Conservation (phyloP, 2,797 vertebrate genomes). For the Lycodopsis pacificus region DNA sequence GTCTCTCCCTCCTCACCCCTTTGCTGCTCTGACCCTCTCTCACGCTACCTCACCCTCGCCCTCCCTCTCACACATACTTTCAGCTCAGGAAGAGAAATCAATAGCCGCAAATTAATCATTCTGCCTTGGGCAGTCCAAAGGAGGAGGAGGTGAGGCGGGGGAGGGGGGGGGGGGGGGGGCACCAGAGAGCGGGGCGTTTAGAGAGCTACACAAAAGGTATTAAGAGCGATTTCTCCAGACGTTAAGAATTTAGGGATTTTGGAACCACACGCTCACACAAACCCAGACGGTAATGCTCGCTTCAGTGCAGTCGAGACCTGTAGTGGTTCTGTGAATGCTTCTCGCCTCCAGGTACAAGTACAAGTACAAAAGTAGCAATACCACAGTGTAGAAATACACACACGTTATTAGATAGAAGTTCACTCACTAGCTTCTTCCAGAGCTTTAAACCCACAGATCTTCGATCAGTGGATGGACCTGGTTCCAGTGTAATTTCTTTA, state of each 20-base stretch:
- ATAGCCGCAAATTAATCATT: slow-evolving; percentile 94
- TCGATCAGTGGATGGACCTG: no score
- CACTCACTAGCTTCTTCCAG: no score
- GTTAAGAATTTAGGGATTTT: slow-evolving; percentile 38
- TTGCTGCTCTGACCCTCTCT: slow-evolving; percentile 59
- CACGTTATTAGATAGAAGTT: no score
- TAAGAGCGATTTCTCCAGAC: slow-evolving; percentile 50
- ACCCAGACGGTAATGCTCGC: background rate
- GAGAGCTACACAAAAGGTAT: slow-evolving; percentile 55
- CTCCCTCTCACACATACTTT: slow-evolving; percentile 62
- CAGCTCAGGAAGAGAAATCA: slow-evolving; percentile 87
- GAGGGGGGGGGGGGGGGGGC: slow-evolving; percentile 43
- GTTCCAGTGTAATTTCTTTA: no score
- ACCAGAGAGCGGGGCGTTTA: slow-evolving; percentile 52
- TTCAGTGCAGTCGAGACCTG: no score
- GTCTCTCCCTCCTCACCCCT: slow-evolving; percentile 45
- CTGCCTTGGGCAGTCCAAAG: slow-evolving; percentile 78
- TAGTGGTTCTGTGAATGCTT: no score
- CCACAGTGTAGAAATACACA: no score
- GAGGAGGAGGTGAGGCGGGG: slow-evolving; percentile 27
- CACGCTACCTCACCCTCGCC: slow-evolving; percentile 38
- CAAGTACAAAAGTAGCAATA: no score
- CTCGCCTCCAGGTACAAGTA: no score
- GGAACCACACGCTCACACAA: slow-evolving; percentile 21
- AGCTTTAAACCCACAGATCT: no score